Evolutionary conservation across 1,140 invertebrate species (phyloP), one percentile per base, ranked within the genome.

Genomic region (Druon quercuslanigerum): DNA sequence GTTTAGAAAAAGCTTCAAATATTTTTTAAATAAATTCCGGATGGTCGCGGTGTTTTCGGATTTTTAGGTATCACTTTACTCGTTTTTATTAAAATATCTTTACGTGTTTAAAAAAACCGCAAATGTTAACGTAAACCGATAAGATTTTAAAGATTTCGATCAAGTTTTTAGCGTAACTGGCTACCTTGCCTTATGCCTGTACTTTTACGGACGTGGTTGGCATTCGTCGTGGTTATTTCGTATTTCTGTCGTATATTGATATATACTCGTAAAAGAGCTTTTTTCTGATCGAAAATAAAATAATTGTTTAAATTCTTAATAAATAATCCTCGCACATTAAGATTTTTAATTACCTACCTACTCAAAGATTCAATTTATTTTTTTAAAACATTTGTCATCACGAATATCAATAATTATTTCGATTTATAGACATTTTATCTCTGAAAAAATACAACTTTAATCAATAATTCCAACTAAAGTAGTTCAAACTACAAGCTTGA

Each of bases 121-220:
- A 46, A 66, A 16, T 66, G 1, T 40, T 14, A 9, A 60, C 9
- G 6, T n/a, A 40, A 6, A 14, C 2, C 9, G n/a, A 16, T n/a
- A 66, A 40, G 16, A 60, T 40, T 25, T 3, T 0, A 66, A 66
- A 66, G 20, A 1, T 46, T 33, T 4, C 3, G 14, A 6, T 40
- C 77, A 76, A 52, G 75, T 78, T 79, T 81, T 75, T 73, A 79
- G 57, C 79, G 79, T 83, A 77, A 86, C 80, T 86, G 82, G 81
- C 84, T 88, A 87, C 81, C 79, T 87, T 87, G 84, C 82, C 86
- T 87, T 84, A 84, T 80, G 80, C 81, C 85, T 85, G 80, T 87
- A 83, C 83, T 75, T 86, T 80, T 85, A 83, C 80, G 79, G 77
- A 73, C 83, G 74, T 83, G 79, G 78, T 88, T 79, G 83, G 79